These are phyloP conservation scores for Agrotis exclamationis DNA, from an alignment of 2,888 invertebrate genomes.

Conservation along the genomic window DNA sequence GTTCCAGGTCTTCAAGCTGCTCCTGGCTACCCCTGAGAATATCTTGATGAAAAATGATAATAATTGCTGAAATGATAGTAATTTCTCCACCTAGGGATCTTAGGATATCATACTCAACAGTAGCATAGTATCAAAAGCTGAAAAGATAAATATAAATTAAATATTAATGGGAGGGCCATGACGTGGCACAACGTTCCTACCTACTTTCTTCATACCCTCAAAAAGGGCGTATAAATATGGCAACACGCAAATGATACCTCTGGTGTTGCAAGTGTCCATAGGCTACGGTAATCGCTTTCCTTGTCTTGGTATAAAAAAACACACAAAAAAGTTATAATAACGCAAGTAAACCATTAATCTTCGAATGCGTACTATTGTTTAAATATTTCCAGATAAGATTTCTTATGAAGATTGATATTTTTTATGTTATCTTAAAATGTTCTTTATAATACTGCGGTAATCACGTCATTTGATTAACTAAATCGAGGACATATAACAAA, in stretches of 20 bases:
- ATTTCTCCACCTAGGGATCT: not conserved
- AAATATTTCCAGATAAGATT: constrained; percentile 38
- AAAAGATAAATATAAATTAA: not conserved
- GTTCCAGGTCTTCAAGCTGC: too few relatives aligned
- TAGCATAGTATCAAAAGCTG: not conserved
- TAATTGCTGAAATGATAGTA: too few relatives aligned
- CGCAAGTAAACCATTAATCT: not conserved
- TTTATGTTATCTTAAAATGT: constrained; percentile 31
- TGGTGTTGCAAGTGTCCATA: too few relatives aligned
- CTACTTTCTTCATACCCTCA: too few relatives aligned
- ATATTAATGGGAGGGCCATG: too few relatives aligned
- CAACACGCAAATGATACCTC: too few relatives aligned
- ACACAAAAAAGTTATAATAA: too few relatives aligned
- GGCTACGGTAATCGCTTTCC: too few relatives aligned
- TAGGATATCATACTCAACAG: not conserved
- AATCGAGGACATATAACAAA: constrained; percentile 26
- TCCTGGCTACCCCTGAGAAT: not conserved
- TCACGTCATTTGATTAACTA: constrained; percentile 23
- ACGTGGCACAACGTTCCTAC: too few relatives aligned
- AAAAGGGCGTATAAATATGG: too few relatives aligned
- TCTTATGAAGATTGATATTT: constrained; percentile 12
- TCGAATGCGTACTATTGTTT: not conserved
- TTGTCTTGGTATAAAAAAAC: too few relatives aligned
- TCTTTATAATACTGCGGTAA: constrained; percentile 28
- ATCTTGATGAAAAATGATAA: not conserved